A percentile compares a stretch with the other conserved stretches of the same genome.
phyloP scores from a whole-genome alignment of 64 coral and sea anemone species.

The Trachythela sp. region DNA sequence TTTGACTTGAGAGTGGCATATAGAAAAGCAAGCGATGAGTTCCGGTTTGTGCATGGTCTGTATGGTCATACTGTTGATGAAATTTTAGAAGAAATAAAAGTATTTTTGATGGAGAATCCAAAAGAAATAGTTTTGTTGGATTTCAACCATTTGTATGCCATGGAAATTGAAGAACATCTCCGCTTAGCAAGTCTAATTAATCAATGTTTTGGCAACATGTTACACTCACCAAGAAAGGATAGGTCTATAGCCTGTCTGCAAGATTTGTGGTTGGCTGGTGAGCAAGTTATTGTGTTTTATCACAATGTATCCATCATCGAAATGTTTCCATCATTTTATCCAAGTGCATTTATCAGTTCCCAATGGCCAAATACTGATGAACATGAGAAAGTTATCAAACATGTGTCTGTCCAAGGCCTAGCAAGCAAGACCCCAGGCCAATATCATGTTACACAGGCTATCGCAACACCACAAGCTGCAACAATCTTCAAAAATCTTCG shows the following conservation, averaged over 20 bases:
- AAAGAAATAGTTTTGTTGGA: constrained; percentile 74
- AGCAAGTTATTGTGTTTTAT: constrained; percentile 37
- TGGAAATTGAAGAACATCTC: constrained; percentile 19
- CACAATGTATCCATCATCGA: not conserved
- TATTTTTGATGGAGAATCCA: constrained; percentile 56
- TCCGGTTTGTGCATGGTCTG: constrained; percentile 73
- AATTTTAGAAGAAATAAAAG: constrained; percentile 69
- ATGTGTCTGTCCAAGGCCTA: not conserved
- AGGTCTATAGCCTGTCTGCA: constrained; percentile 26
- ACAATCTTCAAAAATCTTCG: constrained; percentile 74
- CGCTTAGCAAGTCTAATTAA: constrained; percentile 15
- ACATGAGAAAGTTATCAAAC: not conserved
- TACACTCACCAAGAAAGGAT: constrained; percentile 27
- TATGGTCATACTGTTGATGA: constrained; percentile 71
- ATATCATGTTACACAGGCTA: constrained; percentile 75
- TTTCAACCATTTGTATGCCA: constrained; percentile 67
- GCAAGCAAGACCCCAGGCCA: constrained; percentile 4
- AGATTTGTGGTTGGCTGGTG: constrained; percentile 25
- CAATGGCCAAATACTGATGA: constrained; percentile 42
- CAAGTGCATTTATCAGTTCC: constrained; percentile 10
- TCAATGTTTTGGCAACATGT: not conserved
- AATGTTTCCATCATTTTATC: constrained; percentile 28
- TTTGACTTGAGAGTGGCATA: constrained; percentile 77
- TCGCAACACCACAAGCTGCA: constrained; percentile 77
- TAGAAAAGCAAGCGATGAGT: constrained; percentile 62